Evolutionary conservation across 2,888 invertebrate species (phyloP), one percentile per base, ranked within the genome.

Genomic region (Leptopilina syphax): DNA sequence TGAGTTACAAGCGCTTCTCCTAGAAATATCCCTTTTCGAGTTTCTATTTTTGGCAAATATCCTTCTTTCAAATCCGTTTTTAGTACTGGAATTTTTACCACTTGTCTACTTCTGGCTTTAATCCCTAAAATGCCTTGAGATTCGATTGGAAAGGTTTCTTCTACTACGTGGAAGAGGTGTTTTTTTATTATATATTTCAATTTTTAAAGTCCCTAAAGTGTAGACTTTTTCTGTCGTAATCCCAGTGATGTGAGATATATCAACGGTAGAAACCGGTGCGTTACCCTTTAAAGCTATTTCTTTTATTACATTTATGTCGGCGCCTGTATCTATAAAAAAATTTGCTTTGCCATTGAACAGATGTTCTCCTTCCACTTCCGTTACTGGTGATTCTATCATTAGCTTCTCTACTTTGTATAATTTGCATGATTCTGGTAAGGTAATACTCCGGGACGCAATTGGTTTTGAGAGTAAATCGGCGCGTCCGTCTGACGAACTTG

Each of bases 371-470:
- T 13, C 60, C 5, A 60, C 0, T 60, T n/a, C n/a, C 3, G 18
- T n/a, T n/a, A n/a, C n/a, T 3, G 60, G 60, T n/a, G 60, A 60
- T 18, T 60, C 60, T 60, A 3, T 4, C 7, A n/a, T n/a, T n/a
- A 6, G 7, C 1, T 60, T 6, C 7, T 60, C n/a, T n/a, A 60
- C 6, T n/a, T 5, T 3, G 60, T 60, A 60, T n/a, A n/a, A 1
- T 3, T 13, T n/a, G 7, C 1, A 3, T 13, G 0, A 0, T 60
- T n/a, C n/a, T 7, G n/a, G 0, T 6, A 60, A 0, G n/a, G 60
- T n/a, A 18, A 1, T 6, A 7, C 8, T 44, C 7, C 0, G 1
- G 60, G 13, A n/a, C n/a, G n/a, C 60, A n/a, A 3, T 18, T n/a
- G 60, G 7, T 6, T 60, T n/a, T n/a, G n/a, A 7, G n/a, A 60